Evolutionary conservation across 2,888 invertebrate genomes (phyloP).

Genomic region (Choristoneura rosaceana): DNA sequence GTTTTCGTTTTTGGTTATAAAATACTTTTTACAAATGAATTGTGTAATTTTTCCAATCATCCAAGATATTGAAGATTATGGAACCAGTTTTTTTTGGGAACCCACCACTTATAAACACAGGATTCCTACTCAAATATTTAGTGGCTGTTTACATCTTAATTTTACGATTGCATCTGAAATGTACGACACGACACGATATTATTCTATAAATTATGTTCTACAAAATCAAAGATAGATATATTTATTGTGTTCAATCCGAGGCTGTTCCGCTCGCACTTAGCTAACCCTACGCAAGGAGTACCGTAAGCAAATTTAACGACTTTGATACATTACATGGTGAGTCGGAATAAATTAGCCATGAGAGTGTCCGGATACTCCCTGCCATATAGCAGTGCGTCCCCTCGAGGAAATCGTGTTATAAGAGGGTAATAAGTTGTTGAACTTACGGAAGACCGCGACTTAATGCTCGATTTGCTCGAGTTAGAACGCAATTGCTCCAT

Average conservation of each 20-base stretch:
- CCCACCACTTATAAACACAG: no score
- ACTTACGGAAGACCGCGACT: constrained; percentile 52
- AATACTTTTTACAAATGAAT: no score
- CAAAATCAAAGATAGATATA: neutral
- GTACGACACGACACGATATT: no score
- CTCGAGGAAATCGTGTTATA: constrained; percentile 46
- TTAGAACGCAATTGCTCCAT: constrained; percentile 54
- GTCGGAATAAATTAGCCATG: constrained; percentile 35
- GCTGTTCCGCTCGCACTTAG: neutral
- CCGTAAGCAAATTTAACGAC: constrained; percentile 30
- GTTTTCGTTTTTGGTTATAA: no score
- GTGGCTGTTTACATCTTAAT: no score
- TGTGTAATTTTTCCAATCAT: no score
- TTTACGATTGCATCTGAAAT: neutral
- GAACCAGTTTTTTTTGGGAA: no score
- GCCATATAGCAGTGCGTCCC: constrained; percentile 27
- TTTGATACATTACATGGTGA: constrained; percentile 21
- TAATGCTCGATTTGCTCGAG: constrained; percentile 54
- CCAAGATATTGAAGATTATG: no score
- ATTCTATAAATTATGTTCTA: neutral
- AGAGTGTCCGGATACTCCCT: constrained; percentile 44
- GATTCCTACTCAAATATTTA: no score
- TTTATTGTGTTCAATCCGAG: neutral
- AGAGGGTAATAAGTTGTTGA: constrained; percentile 52
- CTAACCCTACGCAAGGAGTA: constrained; percentile 9